Evolutionary conservation across 2,888 invertebrate genomes (phyloP).

Genomic region (Cosmia trapezina): DNA sequence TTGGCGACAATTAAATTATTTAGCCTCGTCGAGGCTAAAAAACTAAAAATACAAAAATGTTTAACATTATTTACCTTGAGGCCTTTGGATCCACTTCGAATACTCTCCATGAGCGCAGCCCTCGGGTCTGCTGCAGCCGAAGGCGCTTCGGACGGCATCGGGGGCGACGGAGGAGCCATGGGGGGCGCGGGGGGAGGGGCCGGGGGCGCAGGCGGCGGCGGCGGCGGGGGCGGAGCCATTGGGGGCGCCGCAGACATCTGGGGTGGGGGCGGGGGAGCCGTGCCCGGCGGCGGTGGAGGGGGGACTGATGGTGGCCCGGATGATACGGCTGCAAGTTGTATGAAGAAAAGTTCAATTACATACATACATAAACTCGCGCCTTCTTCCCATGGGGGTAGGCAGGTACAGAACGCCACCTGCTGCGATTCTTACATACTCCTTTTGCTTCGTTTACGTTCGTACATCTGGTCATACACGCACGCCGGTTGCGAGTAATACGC

Average conservation of each 20-base stretch:
- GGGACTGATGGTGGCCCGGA: slow-evolving; percentile 59
- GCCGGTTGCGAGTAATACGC: no score
- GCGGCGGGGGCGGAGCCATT: slow-evolving; percentile 77
- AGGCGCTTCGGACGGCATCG: slow-evolving; percentile 68
- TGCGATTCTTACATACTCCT: no score
- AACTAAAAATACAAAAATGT: no score
- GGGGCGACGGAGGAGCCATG: slow-evolving; percentile 83
- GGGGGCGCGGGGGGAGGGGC: slow-evolving; percentile 75
- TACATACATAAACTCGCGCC: no score
- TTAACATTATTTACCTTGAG: slow-evolving; percentile 91
- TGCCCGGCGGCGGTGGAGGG: slow-evolving; percentile 70
- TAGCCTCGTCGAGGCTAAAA: no score
- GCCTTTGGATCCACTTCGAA: slow-evolving; percentile 93
- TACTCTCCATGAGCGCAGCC: slow-evolving; percentile 95
- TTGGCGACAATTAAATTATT: no score
- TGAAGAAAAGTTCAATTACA: background rate
- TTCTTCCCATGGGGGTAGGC: no score
- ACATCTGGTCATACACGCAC: no score
- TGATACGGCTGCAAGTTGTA: slow-evolving; percentile 44
- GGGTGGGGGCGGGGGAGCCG: slow-evolving; percentile 70
- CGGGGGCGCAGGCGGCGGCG: slow-evolving; percentile 78
- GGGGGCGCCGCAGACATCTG: slow-evolving; percentile 64
- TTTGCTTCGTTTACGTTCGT: no score
- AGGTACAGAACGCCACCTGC: no score
- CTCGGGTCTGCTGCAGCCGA: slow-evolving; percentile 87